These are phyloP conservation scores for Idris sp. DNA, from an alignment of 1,140 invertebrate genomes.

Conservation along the genomic window DNA sequence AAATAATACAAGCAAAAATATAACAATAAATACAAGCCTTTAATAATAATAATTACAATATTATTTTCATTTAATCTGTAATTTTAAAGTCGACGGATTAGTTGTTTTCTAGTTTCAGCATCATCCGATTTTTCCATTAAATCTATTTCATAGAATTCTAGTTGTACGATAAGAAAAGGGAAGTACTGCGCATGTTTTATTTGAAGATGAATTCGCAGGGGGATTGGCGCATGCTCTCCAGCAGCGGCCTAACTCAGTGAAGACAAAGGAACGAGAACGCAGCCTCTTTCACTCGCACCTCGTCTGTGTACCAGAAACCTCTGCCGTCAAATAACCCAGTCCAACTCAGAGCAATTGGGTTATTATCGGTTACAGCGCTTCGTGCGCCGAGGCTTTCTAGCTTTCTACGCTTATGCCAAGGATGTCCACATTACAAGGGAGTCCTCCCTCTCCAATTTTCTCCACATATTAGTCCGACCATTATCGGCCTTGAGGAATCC, in stretches of 20 bases:
- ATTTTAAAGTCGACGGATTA: too few species aligned
- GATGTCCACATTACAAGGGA: conserved; percentile 70
- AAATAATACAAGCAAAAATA: too few species aligned
- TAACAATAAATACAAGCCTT: too few species aligned
- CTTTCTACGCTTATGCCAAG: conserved; percentile 73
- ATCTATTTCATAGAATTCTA: too few species aligned
- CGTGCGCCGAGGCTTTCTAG: conserved; percentile 70
- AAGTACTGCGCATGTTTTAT: conserved; percentile 38
- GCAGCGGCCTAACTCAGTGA: conserved; percentile 16
- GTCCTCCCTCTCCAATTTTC: conserved; percentile 29
- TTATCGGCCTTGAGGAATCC: conserved; percentile 61
- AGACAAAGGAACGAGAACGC: conserved; percentile 59
- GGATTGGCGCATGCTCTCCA: conserved; percentile 35
- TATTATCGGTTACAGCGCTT: conserved; percentile 64
- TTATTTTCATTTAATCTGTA: too few species aligned
- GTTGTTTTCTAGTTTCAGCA: too few species aligned
- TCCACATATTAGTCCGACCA: conserved; percentile 61
- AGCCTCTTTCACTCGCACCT: conserved; percentile 49
- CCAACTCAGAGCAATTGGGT: conserved; percentile 65
- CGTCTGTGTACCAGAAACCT: conserved; percentile 54
- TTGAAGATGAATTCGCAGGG: conserved; percentile 30
- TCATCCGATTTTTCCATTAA: too few species aligned
- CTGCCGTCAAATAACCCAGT: conserved; percentile 51
- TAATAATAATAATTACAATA: too few species aligned
- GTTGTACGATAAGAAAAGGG: too few species aligned